These are phyloP conservation scores for Cryptosula pallasiana DNA, from an alignment of 2,888 invertebrate genomes.

Conservation along the genomic window DNA sequence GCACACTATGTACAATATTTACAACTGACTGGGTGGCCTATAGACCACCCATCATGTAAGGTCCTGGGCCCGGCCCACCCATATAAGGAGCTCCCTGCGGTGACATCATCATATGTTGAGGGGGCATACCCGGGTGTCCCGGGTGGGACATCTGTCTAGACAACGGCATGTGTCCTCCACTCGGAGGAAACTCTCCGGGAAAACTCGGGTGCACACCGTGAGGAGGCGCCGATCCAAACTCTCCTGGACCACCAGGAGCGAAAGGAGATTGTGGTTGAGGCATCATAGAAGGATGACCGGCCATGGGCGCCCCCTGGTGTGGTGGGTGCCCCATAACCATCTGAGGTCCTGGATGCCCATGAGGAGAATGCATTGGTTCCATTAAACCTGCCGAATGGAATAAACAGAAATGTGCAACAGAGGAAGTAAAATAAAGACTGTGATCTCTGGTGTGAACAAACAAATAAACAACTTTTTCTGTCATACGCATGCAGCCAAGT, in stretches of 20 bases:
- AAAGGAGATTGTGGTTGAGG: slow-evolving; percentile 16
- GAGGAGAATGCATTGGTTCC: slow-evolving; percentile 20
- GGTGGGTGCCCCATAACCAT: slow-evolving; percentile 31
- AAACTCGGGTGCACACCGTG: not conserved
- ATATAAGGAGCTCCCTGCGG: slow-evolving; percentile 10
- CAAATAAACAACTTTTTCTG: no score
- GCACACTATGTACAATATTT: not conserved
- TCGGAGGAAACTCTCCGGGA: not conserved
- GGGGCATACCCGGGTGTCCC: slow-evolving; percentile 12
- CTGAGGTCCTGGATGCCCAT: slow-evolving; percentile 32
- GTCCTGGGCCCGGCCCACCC: not conserved
- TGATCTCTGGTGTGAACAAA: no score
- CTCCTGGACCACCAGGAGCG: not conserved
- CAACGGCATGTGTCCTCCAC: not conserved
- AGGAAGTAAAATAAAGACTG: no score
- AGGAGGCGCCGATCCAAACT: not conserved
- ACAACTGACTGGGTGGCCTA: not conserved
- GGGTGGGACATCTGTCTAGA: slow-evolving; percentile 18
- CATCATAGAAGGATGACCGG: slow-evolving; percentile 18
- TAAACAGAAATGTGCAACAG: no score
- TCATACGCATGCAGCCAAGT: no score
- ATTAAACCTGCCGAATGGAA: slow-evolving; percentile 14
- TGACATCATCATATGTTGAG: slow-evolving; percentile 19
- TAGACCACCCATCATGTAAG: not conserved
- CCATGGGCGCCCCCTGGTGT: not conserved